Evolutionary conservation across 2,797 vertebrate genomes (phyloP), one percentile per base, ranked within the genome.

Genomic region (Neolamprologus multifasciatus): DNA sequence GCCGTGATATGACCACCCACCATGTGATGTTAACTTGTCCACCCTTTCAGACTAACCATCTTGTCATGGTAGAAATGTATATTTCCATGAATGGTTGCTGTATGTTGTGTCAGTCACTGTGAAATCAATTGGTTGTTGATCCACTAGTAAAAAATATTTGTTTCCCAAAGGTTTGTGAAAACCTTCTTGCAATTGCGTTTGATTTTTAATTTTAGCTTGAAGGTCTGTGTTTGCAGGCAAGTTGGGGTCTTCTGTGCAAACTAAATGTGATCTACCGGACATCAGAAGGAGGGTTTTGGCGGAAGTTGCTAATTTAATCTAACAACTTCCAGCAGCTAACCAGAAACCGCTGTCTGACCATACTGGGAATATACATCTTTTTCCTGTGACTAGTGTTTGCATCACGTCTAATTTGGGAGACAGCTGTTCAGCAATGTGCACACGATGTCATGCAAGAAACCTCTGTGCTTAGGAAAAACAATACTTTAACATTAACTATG

Each of bases 301-400:
- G 1, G 8, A 69, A 14, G 36, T 67, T 38, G 62, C 16, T 48
- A 19, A 74, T 74, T 48, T 48, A 17, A 48, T 45, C 16, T 74
- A 74, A 26, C 40, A 23, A 29, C 16, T 45, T 43, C 16, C 69
- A 19, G 23, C 69, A 74, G 16, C 69, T 16, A 38, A 29, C 40
- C 40, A 48, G 40, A 48, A 48, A 74, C 43, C 2, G 11, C 69
- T 48, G 23, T 45, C 23, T 0, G 3, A 19, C 69, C 23, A 74
- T 48, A 29, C 9, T 11, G 40, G 69, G 43, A 74, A 48, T 29
- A 74, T 29, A 19, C 16, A 29, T 9, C 13, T 69, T 69, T 69
- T 21, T 3, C 36, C n/a, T 5, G 2, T 0, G 0, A 19, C 43
- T 48, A 19, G 14, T 48, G 43, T 45, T 71, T 45, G 38, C n/a